Conservation (phyloP, 2,888 invertebrate genomes). For the Aplocera efformata region DNA sequence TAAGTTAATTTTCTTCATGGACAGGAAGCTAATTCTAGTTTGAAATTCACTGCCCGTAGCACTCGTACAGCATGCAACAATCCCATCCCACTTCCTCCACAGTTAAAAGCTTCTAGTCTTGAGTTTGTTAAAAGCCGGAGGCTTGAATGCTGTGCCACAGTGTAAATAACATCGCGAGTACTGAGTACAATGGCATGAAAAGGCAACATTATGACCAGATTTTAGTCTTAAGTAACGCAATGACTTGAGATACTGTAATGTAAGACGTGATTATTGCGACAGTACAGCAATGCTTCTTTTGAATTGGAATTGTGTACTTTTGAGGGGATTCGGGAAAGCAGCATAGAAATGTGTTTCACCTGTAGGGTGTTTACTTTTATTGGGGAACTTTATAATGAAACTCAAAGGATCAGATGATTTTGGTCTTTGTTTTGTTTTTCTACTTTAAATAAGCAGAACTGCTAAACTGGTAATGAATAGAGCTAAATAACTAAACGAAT, state of each 20-base stretch:
- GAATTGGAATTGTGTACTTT: conserved; percentile 3
- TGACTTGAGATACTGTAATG: conserved; percentile 52
- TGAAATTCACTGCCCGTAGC: conserved; percentile 13
- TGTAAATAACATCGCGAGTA: conserved; percentile 13
- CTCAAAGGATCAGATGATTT: too few species aligned
- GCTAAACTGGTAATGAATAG: too few species aligned
- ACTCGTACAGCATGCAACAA: conserved; percentile 43
- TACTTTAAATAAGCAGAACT: too few species aligned
- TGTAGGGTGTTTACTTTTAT: background rate
- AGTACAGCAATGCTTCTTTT: background rate
- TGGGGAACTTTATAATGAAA: too few species aligned
- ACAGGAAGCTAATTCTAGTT: background rate
- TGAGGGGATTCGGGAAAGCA: background rate
- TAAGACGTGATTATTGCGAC: conserved; percentile 14
- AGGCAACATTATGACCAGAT: conserved; percentile 65
- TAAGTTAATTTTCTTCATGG: too few species aligned
- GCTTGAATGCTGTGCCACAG: conserved; percentile 51
- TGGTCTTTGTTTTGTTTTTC: too few species aligned
- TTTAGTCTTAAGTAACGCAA: conserved; percentile 62
- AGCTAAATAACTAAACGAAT: too few species aligned
- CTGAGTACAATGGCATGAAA: conserved; percentile 59
- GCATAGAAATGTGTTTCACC: background rate
- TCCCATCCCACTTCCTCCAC: conserved; percentile 49
- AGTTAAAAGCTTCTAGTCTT: conserved; percentile 64
- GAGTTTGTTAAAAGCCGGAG: conserved; percentile 63